Percentiles rank a stretch among this genome's conserved stretches.
These are phyloP conservation scores for Plecotus auritus DNA, from an alignment of 2,113 vertebrate genomes.

Conservation along the genomic window DNA sequence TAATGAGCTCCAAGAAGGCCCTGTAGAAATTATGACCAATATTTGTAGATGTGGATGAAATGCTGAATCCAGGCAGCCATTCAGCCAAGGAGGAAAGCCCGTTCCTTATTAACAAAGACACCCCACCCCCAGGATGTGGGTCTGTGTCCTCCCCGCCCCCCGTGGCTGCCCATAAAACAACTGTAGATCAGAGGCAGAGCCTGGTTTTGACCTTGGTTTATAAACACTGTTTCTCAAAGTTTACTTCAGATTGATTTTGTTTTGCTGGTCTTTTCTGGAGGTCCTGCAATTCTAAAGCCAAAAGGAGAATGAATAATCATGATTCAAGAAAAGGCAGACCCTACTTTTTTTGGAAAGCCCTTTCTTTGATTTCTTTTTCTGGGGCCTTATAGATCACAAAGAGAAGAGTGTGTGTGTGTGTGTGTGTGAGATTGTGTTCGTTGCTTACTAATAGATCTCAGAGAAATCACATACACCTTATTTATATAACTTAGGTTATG, in stretches of 20 bases:
- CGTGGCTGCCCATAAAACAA: neutral
- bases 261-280: slow-evolving; percentile 11
- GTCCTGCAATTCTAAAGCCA: neutral
- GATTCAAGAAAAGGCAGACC: neutral
- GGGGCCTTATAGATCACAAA: neutral
- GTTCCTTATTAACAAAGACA: neutral
- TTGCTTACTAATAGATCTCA: neutral
- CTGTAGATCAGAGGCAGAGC: slow-evolving; percentile 34
- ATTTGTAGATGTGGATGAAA: neutral
- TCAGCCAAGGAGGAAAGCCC: neutral
- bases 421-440: neutral
- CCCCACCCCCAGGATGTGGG: neutral
- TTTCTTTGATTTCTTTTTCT: neutral
- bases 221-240: slow-evolving; percentile 56
- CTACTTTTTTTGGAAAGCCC: neutral
- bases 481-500: neutral
- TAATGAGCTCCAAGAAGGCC: neutral
- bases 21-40: neutral
- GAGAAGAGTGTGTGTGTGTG: neutral
- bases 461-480: neutral
- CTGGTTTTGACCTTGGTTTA: slow-evolving; percentile 42
- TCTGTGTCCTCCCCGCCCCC: neutral
- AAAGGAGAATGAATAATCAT: slow-evolving; percentile 33
- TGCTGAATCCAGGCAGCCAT: neutral
- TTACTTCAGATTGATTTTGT: slow-evolving; percentile 55